phyloP scores from a whole-genome alignment of 1,140 invertebrate species.

The Phortica variegata region DNA sequence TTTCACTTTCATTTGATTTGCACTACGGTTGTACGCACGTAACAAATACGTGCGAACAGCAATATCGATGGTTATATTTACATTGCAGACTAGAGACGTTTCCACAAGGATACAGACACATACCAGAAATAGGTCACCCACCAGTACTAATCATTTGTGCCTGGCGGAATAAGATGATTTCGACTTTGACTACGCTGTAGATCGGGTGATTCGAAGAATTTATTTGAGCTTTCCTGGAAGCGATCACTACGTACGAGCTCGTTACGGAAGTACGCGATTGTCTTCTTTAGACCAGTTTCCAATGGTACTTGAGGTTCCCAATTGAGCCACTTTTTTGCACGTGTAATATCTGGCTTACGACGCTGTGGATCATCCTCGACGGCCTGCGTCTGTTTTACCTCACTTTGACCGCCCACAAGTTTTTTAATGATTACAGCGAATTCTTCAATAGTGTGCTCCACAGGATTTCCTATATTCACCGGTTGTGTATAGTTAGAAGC shows the following conservation, averaged over 20 bases:
- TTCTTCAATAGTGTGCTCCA: slow-evolving; percentile 95
- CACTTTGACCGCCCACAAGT: slow-evolving; percentile 80
- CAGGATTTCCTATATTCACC: slow-evolving; percentile 97
- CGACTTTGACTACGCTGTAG: slow-evolving; percentile 33
- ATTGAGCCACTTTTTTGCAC: slow-evolving; percentile 81
- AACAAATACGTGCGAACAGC: slow-evolving; percentile 38
- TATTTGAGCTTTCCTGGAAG: slow-evolving; percentile 46
- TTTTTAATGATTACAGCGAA: slow-evolving; percentile 92
- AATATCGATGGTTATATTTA: slow-evolving; percentile 51
- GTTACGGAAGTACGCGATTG: slow-evolving; percentile 88
- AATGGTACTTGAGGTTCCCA: slow-evolving; percentile 93
- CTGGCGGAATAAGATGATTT: too few relatives aligned
- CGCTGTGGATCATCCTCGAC: slow-evolving; percentile 96
- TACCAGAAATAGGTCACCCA: slow-evolving; percentile 11
- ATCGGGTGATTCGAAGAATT: slow-evolving; percentile 48
- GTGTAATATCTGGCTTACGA: slow-evolving; percentile 87
- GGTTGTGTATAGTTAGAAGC: slow-evolving; percentile 90
- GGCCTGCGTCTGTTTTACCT: slow-evolving; percentile 77
- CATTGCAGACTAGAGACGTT: slow-evolving; percentile 50
- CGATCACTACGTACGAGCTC: slow-evolving; percentile 69
- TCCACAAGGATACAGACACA: slow-evolving; percentile 3
- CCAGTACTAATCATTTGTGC: too few relatives aligned
- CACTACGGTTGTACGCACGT: too few relatives aligned
- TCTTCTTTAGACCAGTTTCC: slow-evolving; percentile 79
- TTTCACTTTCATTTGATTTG: too few relatives aligned